These are phyloP conservation scores for Sarcophaga subvicina DNA, from an alignment of 2,888 invertebrate species.

Conservation along the genomic window DNA sequence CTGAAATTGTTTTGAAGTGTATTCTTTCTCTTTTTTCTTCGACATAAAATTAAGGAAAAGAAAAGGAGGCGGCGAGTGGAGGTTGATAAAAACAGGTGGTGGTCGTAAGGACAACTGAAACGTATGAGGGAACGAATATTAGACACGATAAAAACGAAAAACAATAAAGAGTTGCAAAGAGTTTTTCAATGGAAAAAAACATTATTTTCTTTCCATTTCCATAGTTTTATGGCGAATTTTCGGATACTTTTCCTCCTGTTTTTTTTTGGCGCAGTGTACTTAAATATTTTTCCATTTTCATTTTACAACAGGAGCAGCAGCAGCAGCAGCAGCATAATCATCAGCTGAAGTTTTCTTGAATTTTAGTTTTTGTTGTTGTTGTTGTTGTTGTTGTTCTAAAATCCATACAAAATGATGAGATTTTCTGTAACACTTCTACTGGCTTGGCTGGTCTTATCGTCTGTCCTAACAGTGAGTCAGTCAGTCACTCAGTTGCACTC, in stretches of 20 bases:
- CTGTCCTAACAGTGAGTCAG: not conserved
- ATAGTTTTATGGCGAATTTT: not conserved
- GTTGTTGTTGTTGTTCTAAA: not conserved
- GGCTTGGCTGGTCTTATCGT: too few relatives aligned
- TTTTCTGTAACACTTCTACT: conserved; percentile 22
- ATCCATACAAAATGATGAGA: conserved; percentile 33
- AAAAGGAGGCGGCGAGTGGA: not conserved
- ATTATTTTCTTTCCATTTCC: conserved; percentile 4
- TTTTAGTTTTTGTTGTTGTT: not conserved
- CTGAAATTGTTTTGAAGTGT: conserved; percentile 26
- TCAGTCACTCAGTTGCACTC: not conserved
- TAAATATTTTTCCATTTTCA: not conserved
- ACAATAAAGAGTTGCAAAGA: conserved; percentile 25
- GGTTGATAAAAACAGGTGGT: conserved; percentile 26
- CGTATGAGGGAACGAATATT: not conserved
- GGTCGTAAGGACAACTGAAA: conserved; percentile 30
- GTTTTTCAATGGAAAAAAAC: conserved; percentile 16
- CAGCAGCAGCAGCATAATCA: conserved; percentile 47
- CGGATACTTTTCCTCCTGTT: not conserved
- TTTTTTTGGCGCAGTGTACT: not conserved
- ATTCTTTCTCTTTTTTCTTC: not conserved
- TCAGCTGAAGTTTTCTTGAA: conserved; percentile 18
- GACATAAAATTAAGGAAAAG: not conserved
- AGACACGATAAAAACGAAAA: too few relatives aligned
- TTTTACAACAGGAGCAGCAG: not conserved